Base-by-base conservation (phyloP, 2,888 invertebrate species). In the Erpobdella octoculata region DNA sequence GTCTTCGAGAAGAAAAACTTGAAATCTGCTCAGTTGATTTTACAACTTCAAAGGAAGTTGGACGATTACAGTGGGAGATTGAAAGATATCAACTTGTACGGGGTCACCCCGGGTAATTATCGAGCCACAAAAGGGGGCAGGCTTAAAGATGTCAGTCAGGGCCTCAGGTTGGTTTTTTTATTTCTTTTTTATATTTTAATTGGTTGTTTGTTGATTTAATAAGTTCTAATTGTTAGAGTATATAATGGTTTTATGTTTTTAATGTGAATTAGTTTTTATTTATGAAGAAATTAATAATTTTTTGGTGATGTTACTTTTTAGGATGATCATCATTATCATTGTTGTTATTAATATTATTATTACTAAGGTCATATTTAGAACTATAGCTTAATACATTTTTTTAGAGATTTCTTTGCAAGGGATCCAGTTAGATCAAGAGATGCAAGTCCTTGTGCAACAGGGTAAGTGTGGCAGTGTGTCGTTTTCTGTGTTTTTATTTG, bases 1-100 rank as follows among this genome's bases (percentile, higher is more conserved):
- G 88, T 95, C 62, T 97, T 97, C 83, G 96, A 97, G 85, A 95
- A 94, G 87, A 94, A 94, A 82, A 96, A 97, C 86, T 93, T 94
- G 85, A 95, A 95, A 84, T 93, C 94, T 79, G 92, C 95, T 70
- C 90, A 93, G 79, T 89, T 89, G 78, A 93, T 95, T 81, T 90
- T 92, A 25, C 91, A 91, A 81, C 85, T 94, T 75, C 95, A 95
- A 86, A 93, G 92, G 83, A 95, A 95, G 81, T 85, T 95, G 70
- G 94, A 94, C 79, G 89, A 87, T 70, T 94, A 94, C 83, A 90
- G 90, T 83, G 93, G 92, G 82, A 87, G 90, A 75, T 88, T 93
- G 77, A 89, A 89, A 83, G 92, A 90, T 80, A 88, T 89, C 82
- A 91, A 92, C 84, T 88, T 87, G 81, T 89, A 90, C 80, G 91